phyloP scores from a whole-genome alignment of 2,888 invertebrate species.

The Epinotia ramella region DNA sequence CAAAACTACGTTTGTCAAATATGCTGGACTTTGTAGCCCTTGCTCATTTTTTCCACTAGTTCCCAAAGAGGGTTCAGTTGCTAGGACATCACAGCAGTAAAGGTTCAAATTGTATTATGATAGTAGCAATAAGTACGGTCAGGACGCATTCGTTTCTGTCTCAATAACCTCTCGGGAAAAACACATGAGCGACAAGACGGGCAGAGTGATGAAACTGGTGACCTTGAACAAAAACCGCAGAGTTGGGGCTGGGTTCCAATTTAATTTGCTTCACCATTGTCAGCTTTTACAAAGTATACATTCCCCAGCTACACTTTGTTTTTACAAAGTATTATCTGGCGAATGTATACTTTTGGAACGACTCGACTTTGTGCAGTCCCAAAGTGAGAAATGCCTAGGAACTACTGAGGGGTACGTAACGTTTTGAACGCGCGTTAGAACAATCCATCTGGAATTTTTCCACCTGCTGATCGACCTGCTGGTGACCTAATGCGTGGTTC shows the following conservation, averaged over 20 bases:
- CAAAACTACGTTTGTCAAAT: neutral
- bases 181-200: slow-evolving; percentile 24
- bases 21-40: neutral
- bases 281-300: neutral
- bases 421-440: neutral
- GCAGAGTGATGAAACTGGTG: slow-evolving; percentile 19
- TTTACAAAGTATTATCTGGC: slow-evolving; percentile 44
- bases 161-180: slow-evolving; percentile 34
- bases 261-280: slow-evolving; percentile 49
- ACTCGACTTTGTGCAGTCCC: slow-evolving; percentile 42
- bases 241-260: slow-evolving; percentile 33
- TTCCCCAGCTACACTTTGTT: no score
- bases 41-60: neutral
- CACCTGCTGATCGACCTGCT: no score
- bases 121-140: slow-evolving; percentile 35
- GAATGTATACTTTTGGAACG: slow-evolving; percentile 37
- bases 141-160: slow-evolving; percentile 4
- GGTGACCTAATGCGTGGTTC: no score
- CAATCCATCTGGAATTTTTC: no score
- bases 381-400: slow-evolving; percentile 17
- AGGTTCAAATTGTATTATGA: slow-evolving; percentile 27
- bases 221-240: slow-evolving; percentile 35
- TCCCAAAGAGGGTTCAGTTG: neutral
- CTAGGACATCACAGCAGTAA: slow-evolving; percentile 14
- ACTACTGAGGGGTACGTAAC: neutral